These are phyloP conservation scores for Cheilosia grossa DNA, from an alignment of 2,888 invertebrate genomes.

Conservation along the genomic window DNA sequence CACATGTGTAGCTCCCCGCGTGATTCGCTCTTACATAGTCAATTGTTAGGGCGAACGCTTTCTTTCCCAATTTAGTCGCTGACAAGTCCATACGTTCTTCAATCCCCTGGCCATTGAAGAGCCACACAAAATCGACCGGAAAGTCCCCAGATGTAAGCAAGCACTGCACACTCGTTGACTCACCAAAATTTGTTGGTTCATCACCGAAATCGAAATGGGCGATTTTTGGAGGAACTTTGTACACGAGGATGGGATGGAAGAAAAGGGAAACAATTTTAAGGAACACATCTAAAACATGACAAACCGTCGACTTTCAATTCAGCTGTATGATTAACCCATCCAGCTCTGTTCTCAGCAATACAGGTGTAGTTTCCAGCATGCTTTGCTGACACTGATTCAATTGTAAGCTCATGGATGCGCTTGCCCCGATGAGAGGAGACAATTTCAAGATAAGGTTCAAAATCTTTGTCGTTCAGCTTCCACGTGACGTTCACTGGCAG, in stretches of 20 bases:
- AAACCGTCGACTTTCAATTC: slow-evolving; percentile 89
- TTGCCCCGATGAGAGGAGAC: slow-evolving; percentile 83
- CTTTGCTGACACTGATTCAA: slow-evolving; percentile 87
- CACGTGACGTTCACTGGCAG: slow-evolving; percentile 86
- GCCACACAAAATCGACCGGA: slow-evolving; percentile 88
- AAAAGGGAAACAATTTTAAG: slow-evolving; percentile 42
- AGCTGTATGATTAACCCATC: slow-evolving; percentile 87
- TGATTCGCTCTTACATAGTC: slow-evolving; percentile 88
- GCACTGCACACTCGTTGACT: slow-evolving; percentile 86
- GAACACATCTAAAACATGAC: slow-evolving; percentile 17
- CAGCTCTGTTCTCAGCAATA: slow-evolving; percentile 89
- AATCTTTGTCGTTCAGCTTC: slow-evolving; percentile 85
- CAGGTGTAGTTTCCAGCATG: slow-evolving; percentile 92
- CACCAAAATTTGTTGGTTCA: slow-evolving; percentile 87
- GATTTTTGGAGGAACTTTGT: slow-evolving; percentile 89
- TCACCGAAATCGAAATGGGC: slow-evolving; percentile 88
- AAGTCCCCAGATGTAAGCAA: slow-evolving; percentile 86
- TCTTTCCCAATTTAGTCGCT: slow-evolving; percentile 84
- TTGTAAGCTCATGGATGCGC: slow-evolving; percentile 86
- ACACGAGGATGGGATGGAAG: slow-evolving; percentile 37
- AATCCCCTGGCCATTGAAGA: slow-evolving; percentile 84
- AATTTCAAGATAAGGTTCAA: slow-evolving; percentile 82
- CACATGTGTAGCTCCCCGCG: slow-evolving; percentile 89
- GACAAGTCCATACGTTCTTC: slow-evolving; percentile 84
- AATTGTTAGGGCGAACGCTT: slow-evolving; percentile 88